A percentile compares a stretch with the other conserved stretches of the same genome.
phyloP scores from a whole-genome alignment of 2,888 invertebrate genomes.

The Polylopha cassiicola region DNA sequence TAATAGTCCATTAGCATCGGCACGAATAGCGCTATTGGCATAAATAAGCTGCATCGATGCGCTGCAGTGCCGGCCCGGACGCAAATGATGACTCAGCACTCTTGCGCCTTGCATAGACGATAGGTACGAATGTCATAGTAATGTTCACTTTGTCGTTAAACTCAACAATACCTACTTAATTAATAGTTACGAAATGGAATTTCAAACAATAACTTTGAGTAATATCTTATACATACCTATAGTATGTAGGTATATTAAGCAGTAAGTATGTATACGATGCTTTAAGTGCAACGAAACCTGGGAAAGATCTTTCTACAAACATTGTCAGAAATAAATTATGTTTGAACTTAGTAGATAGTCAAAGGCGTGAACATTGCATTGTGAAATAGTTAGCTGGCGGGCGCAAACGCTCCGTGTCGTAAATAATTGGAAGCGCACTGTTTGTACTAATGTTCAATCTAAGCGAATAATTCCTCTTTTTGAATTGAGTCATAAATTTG shows the following conservation, averaged over 20 bases:
- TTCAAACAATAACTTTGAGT: too few species aligned
- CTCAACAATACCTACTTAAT: too few species aligned
- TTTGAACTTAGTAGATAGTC: conserved; percentile 36
- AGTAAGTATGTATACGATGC: too few species aligned
- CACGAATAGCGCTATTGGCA: conserved; percentile 55
- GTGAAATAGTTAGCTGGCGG: conserved; percentile 47
- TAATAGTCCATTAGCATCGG: conserved; percentile 60
- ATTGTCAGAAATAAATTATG: conserved; percentile 16
- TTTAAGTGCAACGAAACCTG: too few species aligned
- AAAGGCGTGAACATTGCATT: conserved; percentile 47
- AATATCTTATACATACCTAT: too few species aligned
- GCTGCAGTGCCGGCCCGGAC: conserved; percentile 23
- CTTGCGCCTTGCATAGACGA: too few species aligned
- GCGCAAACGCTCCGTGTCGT: conserved; percentile 45
- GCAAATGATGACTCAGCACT: conserved; percentile 35
- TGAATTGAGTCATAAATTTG: conserved; percentile 62
- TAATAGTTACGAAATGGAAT: too few species aligned
- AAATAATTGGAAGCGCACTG: conserved; percentile 65
- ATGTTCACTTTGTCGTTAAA: too few species aligned
- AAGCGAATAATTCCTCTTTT: conserved; percentile 56
- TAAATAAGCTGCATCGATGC: conserved; percentile 31
- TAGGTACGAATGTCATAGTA: too few species aligned
- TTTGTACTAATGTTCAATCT: conserved; percentile 61
- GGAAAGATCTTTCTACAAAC: conserved; percentile 8
- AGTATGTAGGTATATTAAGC: too few species aligned